Base-by-base conservation (phyloP, 1,140 invertebrate species). In the Phortica variegata region DNA sequence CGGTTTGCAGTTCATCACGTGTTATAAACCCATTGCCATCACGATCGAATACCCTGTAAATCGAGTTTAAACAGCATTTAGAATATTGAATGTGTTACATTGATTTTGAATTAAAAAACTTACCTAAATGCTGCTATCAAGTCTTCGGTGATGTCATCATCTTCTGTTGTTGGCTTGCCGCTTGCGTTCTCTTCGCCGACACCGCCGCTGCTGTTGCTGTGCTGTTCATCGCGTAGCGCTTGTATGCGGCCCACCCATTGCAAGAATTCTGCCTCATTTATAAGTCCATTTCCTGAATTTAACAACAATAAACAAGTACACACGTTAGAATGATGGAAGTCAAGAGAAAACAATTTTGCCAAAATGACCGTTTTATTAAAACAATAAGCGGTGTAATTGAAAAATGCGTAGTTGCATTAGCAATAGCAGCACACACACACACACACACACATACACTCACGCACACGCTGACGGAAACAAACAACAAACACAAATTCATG, bases 11-110 rank as follows among this genome's bases (percentile, higher is more conserved):
- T 77, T 89, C 87, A 65, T 88, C 86, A 68, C 85, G 79, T 31
- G 86, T 87, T 60, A 89, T 89, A 65, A 83, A 89, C 3, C 87
- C 87, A 74, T 89, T 87, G 54, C 83, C 81, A 63, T 89, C 87
- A 40, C 85, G 81, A 76, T 89, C 87, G 72, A 89, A 89, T 41
- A 89, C 87, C 65, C 84, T 83, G 68, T 3, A 58, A 68, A 38
- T 13, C n/a, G 13, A 31, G 23, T 19, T 13, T 8, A 19, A 15
- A 12, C 9, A 16, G 7, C 15, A 5, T 10, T 4, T 1, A 15
- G 12, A 31, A 31, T 8, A 12, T 31, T 31, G 12, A 31, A 31
- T 8, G 29, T 8, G 29, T 8, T 31, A 8, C 29, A 31, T 8
- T 31, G 12, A 31, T 31, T n/a, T n/a, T n/a, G n/a, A n/a, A n/a